A percentile compares a stretch with the other conserved stretches of the same genome.
These are phyloP conservation scores for Babylonia areolata DNA, from an alignment of 1,140 invertebrate genomes.

Conservation along the genomic window DNA sequence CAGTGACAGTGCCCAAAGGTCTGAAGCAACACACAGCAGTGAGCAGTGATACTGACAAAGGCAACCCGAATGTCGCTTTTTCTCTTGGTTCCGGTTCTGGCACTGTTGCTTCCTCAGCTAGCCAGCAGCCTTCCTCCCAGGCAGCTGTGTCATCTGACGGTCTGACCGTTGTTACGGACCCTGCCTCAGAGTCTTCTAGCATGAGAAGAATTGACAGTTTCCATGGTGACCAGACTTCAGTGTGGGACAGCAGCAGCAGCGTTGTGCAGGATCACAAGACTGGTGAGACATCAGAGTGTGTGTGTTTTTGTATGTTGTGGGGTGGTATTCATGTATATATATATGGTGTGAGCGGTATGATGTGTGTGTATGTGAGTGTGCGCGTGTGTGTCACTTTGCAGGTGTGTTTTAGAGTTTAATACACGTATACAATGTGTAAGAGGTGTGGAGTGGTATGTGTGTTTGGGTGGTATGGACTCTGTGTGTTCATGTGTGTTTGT, in stretches of 20 bases:
- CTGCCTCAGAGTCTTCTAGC: not conserved
- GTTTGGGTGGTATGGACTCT: too few species aligned
- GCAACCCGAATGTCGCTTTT: not conserved
- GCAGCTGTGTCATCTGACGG: not conserved
- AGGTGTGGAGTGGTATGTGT: too few species aligned
- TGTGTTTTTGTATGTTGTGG: too few species aligned
- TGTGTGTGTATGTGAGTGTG: too few species aligned
- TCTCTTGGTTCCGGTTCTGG: not conserved
- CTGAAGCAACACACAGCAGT: not conserved
- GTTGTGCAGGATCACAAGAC: not conserved
- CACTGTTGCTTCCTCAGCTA: not conserved
- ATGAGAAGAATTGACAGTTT: conserved; percentile 32
- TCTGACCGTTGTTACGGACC: not conserved
- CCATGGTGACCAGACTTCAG: conserved; percentile 43
- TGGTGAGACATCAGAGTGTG: not conserved
- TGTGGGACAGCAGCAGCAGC: conserved; percentile 57
- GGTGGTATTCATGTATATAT: not conserved
- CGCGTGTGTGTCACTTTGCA: too few species aligned
- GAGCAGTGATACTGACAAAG: not conserved
- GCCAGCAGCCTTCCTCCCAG: not conserved
- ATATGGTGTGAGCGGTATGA: too few species aligned
- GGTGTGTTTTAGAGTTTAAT: too few species aligned
- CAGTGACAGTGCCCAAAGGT: not conserved
- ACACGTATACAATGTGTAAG: too few species aligned
- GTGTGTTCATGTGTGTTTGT: too few species aligned